Percentiles rank a stretch among this genome's conserved stretches.
phyloP scores from a whole-genome alignment of 2,113 vertebrate genomes.

The Eolophus roseicapilla region DNA sequence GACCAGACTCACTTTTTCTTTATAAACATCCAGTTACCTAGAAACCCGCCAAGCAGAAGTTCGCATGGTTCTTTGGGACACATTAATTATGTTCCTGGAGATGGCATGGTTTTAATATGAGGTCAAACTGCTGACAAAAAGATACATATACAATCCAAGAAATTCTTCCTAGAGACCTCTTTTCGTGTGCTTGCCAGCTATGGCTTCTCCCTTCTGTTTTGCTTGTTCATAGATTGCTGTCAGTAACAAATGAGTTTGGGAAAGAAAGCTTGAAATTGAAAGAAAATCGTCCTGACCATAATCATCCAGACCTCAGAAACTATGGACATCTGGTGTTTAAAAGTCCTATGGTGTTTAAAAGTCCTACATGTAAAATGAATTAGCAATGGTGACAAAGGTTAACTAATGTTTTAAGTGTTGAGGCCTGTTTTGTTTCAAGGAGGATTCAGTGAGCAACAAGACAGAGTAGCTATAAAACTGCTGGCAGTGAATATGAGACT shows the following conservation, averaged over 20 bases:
- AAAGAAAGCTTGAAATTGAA: constrained; percentile 19
- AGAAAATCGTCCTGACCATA: neutral
- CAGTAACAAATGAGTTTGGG: constrained; percentile 9
- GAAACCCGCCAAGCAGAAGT: constrained; percentile 11
- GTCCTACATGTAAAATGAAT: constrained; percentile 43
- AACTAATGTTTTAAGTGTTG: constrained; percentile 61
- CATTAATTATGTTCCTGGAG: neutral
- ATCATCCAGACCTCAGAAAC: neutral
- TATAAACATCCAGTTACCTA: constrained; percentile 21
- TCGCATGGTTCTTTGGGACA: neutral
- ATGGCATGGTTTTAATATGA: neutral
- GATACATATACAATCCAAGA: neutral
- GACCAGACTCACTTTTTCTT: neutral
- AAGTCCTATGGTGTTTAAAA: constrained; percentile 15
- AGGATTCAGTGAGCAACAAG: constrained; percentile 13
- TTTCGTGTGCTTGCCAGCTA: neutral
- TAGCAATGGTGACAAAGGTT: constrained; percentile 57
- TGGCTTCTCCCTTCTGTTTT: neutral
- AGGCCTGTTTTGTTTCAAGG: constrained; percentile 56
- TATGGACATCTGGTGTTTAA: neutral
- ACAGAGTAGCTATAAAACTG: constrained; percentile 23
- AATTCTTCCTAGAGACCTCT: constrained; percentile 21
- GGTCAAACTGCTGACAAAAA: constrained; percentile 5
- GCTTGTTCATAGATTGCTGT: constrained; percentile 22
- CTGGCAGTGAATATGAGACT: constrained; percentile 19